phyloP scores from a whole-genome alignment of 92 coral and sea anemone species.

The Porites rus region DNA sequence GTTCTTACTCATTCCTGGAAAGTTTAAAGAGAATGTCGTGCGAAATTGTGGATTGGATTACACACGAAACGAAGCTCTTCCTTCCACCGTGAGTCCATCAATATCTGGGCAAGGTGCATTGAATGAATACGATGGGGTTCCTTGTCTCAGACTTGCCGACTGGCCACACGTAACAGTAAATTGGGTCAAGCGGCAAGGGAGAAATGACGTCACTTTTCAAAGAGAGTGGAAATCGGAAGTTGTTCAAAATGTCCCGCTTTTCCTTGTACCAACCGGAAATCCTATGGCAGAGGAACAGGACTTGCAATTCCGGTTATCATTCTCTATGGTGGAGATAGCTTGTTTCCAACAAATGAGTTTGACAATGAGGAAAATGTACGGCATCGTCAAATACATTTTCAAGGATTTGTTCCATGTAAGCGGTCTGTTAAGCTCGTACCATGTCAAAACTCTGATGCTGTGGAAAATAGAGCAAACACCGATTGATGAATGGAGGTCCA shows the following conservation, averaged over 20 bases:
- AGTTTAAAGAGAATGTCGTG: conserved; percentile 51
- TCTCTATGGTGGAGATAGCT: conserved; percentile 57
- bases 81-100: conserved; percentile 44
- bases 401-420: conserved; percentile 37
- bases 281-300: conserved; percentile 33
- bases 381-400: conserved; percentile 45
- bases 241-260: conserved; percentile 26
- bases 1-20: conserved; percentile 32
- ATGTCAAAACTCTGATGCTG: conserved; percentile 56
- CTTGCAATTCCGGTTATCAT: conserved; percentile 45
- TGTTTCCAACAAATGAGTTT: conserved; percentile 31
- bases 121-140: conserved; percentile 57
- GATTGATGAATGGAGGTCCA: conserved; percentile 30
- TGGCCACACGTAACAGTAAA: conserved; percentile 42
- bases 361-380: conserved; percentile 45
- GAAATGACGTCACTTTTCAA: not conserved
- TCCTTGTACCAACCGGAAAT: conserved; percentile 59
- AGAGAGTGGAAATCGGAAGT: conserved; percentile 4
- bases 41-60: conserved; percentile 44
- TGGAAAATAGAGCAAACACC: conserved; percentile 49
- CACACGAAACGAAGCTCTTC: conserved; percentile 33
- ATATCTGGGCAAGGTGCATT: conserved; percentile 56
- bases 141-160: conserved; percentile 44
- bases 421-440: conserved; percentile 47
- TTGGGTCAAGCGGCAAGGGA: conserved; percentile 11